These are phyloP conservation scores for Allochrocebus solatus DNA, from an alignment of 2,797 vertebrate genomes.

Conservation along the genomic window DNA sequence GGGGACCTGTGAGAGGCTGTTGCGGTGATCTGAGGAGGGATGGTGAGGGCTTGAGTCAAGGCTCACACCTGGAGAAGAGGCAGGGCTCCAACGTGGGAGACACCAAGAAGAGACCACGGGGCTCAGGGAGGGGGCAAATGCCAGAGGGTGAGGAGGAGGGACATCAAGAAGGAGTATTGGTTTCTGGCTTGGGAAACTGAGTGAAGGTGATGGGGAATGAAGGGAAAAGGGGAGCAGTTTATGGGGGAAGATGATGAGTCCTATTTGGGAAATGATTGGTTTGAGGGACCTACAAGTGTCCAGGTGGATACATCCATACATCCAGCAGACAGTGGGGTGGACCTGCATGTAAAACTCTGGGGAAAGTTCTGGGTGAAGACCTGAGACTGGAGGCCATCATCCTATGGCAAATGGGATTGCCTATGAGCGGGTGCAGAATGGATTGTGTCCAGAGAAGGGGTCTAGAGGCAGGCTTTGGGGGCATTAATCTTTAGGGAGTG, in stretches of 20 bases:
- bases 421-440: neutral
- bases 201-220: neutral
- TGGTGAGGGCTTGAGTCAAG: neutral
- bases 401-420: neutral
- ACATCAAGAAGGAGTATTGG: neutral
- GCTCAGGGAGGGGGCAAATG: neutral
- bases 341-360: neutral
- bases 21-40: neutral
- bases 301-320: neutral
- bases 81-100: neutral
- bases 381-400: neutral
- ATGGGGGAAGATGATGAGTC: neutral
- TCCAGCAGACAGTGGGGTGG: neutral
- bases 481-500: neutral
- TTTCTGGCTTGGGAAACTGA: neutral
- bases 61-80: neutral
- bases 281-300: neutral
- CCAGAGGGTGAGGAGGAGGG: neutral
- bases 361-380: neutral
- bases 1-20: neutral
- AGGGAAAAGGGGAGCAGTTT: neutral
- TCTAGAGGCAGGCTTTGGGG: neutral
- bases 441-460: fast-evolving
- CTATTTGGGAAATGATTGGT: neutral
- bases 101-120: neutral